Percentiles rank a stretch among this genome's conserved stretches.
Evolutionary conservation across 2,113 vertebrate genomes (phyloP).

Genomic region (Tragelaphus scriptus): DNA sequence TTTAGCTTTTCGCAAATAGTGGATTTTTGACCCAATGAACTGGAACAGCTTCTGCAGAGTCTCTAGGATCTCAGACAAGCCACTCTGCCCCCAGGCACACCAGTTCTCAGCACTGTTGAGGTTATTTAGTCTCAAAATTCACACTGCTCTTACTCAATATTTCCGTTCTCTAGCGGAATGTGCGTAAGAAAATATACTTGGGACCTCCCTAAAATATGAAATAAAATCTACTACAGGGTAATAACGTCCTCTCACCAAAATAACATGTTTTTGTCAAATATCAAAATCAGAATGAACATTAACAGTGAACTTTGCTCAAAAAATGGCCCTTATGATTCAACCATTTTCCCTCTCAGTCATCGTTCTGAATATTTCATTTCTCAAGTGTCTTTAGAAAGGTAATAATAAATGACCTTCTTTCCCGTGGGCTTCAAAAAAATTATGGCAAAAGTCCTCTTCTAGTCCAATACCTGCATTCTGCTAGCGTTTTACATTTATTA

Average conservation of each 20-base stretch:
- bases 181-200: neutral
- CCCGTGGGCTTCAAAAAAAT: neutral
- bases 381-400: neutral
- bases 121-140: constrained; percentile 29
- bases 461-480: neutral
- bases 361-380: neutral
- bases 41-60: constrained; percentile 68
- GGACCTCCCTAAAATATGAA: neutral
- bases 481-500: neutral
- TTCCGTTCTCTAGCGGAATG: neutral
- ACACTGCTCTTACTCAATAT: neutral
- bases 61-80: constrained; percentile 62
- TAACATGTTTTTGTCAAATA: neutral
- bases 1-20: constrained; percentile 71
- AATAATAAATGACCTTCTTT: neutral
- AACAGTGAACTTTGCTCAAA: neutral
- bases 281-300: neutral
- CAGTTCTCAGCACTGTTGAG: neutral
- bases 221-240: neutral
- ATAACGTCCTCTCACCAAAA: neutral
- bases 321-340: neutral
- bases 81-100: neutral
- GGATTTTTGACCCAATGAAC: constrained; percentile 79
- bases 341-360: neutral
- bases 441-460: neutral